A percentile compares a stretch with the other conserved stretches of the same genome.
phyloP scores from a whole-genome alignment of 2,113 vertebrate genomes.

The Cynoglossus semilaevis region DNA sequence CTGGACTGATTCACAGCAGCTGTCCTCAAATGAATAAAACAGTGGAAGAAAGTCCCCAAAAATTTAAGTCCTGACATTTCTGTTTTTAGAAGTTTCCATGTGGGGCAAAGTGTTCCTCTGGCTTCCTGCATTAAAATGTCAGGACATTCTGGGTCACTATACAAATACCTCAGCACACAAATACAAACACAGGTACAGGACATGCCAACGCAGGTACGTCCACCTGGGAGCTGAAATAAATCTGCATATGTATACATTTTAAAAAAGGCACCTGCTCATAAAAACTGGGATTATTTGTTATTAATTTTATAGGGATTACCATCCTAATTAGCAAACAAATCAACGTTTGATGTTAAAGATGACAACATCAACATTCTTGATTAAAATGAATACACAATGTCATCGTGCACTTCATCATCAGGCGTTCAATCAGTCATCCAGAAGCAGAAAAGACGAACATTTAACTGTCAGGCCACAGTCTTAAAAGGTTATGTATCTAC shows the following conservation, averaged over 20 bases:
- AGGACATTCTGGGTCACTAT: conserved; percentile 35
- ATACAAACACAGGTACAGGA: background rate
- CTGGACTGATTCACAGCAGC: background rate
- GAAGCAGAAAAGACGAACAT: background rate
- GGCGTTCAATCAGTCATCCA: conserved; percentile 6
- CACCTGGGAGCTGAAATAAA: background rate
- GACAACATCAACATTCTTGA: too few relatives aligned
- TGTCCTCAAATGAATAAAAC: background rate
- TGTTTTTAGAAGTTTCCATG: conserved; percentile 41
- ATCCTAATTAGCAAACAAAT: too few relatives aligned
- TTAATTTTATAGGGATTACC: too few relatives aligned
- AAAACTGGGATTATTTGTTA: too few relatives aligned
- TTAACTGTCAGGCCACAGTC: background rate
- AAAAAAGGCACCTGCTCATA: too few relatives aligned
- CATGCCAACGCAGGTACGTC: background rate
- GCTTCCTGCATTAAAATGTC: conserved; percentile 28
- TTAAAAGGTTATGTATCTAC: too few relatives aligned
- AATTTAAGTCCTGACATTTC: conserved; percentile 25
- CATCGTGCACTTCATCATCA: too few relatives aligned
- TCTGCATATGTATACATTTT: conserved; percentile 1
- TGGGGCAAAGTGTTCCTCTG: conserved; percentile 36
- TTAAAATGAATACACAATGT: conserved; percentile 24
- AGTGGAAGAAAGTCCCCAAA: background rate
- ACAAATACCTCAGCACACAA: background rate
- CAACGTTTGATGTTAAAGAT: too few relatives aligned